Evolutionary conservation across 2,113 vertebrate species (phyloP).

Genomic region (Rattus rattus): DNA sequence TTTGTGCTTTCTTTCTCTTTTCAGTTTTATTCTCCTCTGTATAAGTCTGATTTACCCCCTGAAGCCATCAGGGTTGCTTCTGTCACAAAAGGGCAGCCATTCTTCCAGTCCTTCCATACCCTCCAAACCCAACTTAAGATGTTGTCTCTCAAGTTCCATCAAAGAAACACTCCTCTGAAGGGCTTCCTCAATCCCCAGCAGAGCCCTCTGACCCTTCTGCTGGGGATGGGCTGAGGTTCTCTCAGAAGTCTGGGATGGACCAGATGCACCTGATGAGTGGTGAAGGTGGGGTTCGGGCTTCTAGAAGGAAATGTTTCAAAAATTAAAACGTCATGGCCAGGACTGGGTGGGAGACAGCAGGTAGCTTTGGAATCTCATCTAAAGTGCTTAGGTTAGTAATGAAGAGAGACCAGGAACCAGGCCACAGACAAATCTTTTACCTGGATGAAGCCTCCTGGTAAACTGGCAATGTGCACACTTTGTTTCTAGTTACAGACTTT

Average conservation of each 20-base stretch:
- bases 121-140: background rate
- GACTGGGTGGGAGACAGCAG: background rate
- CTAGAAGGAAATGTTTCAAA: background rate
- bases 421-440: background rate
- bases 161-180: no score
- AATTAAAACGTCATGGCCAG: background rate
- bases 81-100: background rate
- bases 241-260: background rate
- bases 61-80: background rate
- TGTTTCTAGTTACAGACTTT: background rate
- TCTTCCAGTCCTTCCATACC: background rate
- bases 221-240: background rate
- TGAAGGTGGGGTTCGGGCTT: background rate
- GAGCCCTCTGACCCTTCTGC: background rate
- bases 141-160: background rate
- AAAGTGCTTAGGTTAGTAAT: background rate
- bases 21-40: background rate
- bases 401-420: background rate
- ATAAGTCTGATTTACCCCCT: background rate
- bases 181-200: background rate
- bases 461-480: background rate
- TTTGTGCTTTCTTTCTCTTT: background rate
- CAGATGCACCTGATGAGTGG: background rate
- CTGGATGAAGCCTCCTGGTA: background rate
- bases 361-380: background rate